Base-by-base conservation (phyloP, 2,888 invertebrate genomes). In the Macrophya annulata region DNA sequence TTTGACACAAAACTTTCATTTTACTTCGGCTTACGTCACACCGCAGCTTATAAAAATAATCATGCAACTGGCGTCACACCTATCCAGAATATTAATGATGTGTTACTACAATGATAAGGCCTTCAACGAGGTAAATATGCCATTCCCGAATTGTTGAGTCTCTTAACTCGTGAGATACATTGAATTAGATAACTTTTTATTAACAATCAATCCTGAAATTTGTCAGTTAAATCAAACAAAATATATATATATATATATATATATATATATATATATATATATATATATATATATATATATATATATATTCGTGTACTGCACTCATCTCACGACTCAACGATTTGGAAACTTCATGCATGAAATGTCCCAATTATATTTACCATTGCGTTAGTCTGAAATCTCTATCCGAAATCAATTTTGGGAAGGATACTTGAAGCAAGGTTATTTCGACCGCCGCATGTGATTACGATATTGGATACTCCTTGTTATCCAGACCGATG, bases 61-160 rank as follows among this genome's bases (percentile, higher is more conserved):
- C 15, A 9, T 9, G 8, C 17, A n/a, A 43, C 5, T 81, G 4
- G 1, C 17, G 45, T 45, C 62, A 12, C 40, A 62, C 25, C 45
- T 81, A 31, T 12, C 43, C 81, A 43, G 81, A 62, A 6, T 59
- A 31, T 25, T 65, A 21, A 81, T 62, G 81, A 5, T 81, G 12
- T 62, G 81, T 45, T 81, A 81, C 55, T 81, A 43, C 81, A 65
- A 37, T 21, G 81, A 45, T 40, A 81, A 81, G 55, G 62, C 62
- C 5, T 81, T 81, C 62, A 43, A 21, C 40, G 81, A 43, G 65
- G 81, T 62, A 65, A 81, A 21, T 59, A 62, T 81, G 17, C 76
- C 31, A 40, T 40, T 72, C n/a, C n/a, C n/a, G 5, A 9, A 72
- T 71, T 71, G 21, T 37, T 17, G 6, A 68, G 9, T 17, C 0